These are phyloP conservation scores for Lutraria lutraria DNA, from an alignment of 2,888 invertebrate species.

Conservation along the genomic window DNA sequence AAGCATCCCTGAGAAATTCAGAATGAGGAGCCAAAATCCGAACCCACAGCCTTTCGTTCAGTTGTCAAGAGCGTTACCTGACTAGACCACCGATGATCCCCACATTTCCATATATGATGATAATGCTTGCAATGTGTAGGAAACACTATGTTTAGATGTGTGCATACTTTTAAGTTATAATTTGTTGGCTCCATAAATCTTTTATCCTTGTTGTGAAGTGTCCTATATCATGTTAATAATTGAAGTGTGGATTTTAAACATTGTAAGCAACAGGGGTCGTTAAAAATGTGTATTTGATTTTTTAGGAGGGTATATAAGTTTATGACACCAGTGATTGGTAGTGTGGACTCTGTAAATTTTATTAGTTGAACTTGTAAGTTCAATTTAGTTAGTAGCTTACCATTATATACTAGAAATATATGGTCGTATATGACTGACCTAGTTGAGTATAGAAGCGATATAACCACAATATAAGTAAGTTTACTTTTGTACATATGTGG, in stretches of 20 bases:
- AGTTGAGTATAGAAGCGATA: neutral
- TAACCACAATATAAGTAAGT: neutral
- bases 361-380: constrained; percentile 18
- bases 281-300: neutral
- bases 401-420: neutral
- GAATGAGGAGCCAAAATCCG: too few species aligned
- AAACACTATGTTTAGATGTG: too few species aligned
- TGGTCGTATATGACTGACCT: neutral
- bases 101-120: too few species aligned
- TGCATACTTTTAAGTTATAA: too few species aligned
- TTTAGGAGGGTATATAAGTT: constrained; percentile 5
- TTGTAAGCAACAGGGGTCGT: constrained; percentile 1
- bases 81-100: too few species aligned
- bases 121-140: too few species aligned
- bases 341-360: constrained; percentile 15
- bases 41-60: too few species aligned
- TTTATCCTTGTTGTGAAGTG: too few species aligned
- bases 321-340: constrained; percentile 21
- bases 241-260: constrained; percentile 5
- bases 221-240: neutral
- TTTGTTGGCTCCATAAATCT: too few species aligned
- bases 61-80: too few species aligned
- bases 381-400: constrained; percentile 1
- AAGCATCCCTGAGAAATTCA: too few species aligned
- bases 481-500: neutral